Percentiles rank a stretch among this genome's conserved stretches.
These are phyloP conservation scores for Acanthaster planci DNA, from an alignment of 35 echinoderm and acorn worm species.

Conservation along the genomic window DNA sequence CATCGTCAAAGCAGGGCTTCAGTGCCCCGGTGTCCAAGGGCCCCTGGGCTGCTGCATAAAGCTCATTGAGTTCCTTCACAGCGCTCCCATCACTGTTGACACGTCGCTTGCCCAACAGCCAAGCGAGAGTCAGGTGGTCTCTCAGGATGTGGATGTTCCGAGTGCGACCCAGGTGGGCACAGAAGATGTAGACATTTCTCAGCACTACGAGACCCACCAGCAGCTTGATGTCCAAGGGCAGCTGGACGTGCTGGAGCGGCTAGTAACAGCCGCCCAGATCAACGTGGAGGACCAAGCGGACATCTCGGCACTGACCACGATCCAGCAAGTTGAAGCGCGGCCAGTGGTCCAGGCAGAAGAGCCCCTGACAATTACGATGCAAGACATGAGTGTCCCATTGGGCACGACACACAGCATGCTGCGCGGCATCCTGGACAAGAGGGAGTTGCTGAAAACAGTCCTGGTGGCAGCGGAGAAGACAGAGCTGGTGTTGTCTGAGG, in stretches of 20 bases:
- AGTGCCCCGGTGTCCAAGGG: not conserved
- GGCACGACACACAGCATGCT: slow-evolving; percentile 18
- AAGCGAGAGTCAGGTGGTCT: not conserved
- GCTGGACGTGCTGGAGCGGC: not conserved
- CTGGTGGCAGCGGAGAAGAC: not conserved
- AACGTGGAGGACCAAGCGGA: not conserved
- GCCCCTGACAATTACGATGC: not conserved
- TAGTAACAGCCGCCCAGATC: slow-evolving; percentile 11
- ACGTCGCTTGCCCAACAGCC: not conserved
- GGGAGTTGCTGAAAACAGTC: not conserved
- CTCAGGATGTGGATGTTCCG: not conserved
- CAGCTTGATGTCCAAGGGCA: slow-evolving; percentile 16
- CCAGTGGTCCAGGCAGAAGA: not conserved
- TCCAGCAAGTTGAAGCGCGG: slow-evolving; percentile 9
- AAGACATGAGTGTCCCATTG: not conserved
- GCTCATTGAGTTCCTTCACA: slow-evolving; percentile 6
- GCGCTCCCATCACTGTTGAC: slow-evolving; percentile 21
- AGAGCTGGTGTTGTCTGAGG: slow-evolving; percentile 31
- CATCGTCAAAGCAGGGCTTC: slow-evolving; percentile 32
- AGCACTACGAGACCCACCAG: slow-evolving; percentile 10
- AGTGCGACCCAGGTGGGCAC: slow-evolving; percentile 4
- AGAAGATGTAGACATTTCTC: slow-evolving; percentile 3
- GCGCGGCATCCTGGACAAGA: not conserved
- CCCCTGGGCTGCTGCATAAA: slow-evolving; percentile 2
- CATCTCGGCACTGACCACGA: not conserved